phyloP scores from a whole-genome alignment of 92 coral and sea anemone genomes.

The Epizoanthus scotinus region DNA sequence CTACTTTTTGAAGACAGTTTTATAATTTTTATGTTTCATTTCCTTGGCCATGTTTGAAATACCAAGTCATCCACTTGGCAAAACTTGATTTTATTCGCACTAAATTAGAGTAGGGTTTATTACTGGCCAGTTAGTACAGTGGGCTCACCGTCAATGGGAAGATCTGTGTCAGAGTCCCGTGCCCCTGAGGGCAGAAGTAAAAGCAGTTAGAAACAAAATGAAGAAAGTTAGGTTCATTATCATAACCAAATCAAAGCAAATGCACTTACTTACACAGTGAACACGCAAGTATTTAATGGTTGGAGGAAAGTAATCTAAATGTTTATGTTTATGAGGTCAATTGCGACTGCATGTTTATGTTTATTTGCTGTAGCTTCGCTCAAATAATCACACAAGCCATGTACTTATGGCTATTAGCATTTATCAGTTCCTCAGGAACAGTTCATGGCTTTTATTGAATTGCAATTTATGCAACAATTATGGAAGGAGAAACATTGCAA shows the following conservation, averaged over 20 bases:
- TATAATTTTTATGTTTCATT: neutral
- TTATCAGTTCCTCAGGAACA: neutral
- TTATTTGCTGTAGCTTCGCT: neutral
- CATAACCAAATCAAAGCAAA: neutral
- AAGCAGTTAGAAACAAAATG: slow-evolving; percentile 39
- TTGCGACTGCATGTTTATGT: neutral
- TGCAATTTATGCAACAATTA: no score
- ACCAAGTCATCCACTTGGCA: neutral
- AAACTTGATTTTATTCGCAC: slow-evolving; percentile 21
- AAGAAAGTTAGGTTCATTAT: slow-evolving; percentile 15
- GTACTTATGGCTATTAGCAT: neutral
- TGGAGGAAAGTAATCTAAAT: neutral
- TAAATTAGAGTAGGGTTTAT: slow-evolving; percentile 37
- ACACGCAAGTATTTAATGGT: neutral
- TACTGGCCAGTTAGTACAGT: slow-evolving; percentile 36
- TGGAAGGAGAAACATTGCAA: no score
- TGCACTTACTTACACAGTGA: neutral
- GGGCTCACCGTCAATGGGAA: slow-evolving; percentile 44
- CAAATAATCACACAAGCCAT: neutral
- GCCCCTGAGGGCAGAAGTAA: slow-evolving; percentile 48
- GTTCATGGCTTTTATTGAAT: no score
- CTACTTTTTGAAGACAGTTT: neutral
- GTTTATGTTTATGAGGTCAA: neutral
- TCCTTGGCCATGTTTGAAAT: neutral
- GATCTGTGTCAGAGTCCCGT: slow-evolving; percentile 43